Percentiles rank a stretch among this genome's conserved stretches.
These are phyloP conservation scores for Mesembrinibis cayennensis DNA, from an alignment of 2,113 vertebrate genomes.

Conservation along the genomic window DNA sequence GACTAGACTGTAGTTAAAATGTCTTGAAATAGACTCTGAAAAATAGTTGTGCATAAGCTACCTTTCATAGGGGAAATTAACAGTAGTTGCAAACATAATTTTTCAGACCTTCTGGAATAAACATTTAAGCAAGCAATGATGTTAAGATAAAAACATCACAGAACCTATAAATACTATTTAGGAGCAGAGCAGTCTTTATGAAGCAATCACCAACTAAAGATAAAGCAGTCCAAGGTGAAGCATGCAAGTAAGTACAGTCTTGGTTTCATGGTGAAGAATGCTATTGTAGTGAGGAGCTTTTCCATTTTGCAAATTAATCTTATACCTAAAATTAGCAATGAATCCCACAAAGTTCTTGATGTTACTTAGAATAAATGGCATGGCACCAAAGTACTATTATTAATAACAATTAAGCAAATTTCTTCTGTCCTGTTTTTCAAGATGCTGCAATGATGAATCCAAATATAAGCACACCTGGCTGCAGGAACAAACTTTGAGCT, in stretches of 20 bases:
- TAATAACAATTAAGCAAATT: neutral
- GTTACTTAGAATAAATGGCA: neutral
- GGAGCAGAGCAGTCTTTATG: neutral
- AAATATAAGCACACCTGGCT: neutral
- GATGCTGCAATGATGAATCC: neutral
- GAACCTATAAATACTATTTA: neutral
- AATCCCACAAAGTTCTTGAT: neutral
- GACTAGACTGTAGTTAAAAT: neutral
- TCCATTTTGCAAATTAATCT: neutral
- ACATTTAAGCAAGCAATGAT: neutral
- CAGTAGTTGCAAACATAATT: neutral
- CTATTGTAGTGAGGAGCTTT: neutral
- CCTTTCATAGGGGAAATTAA: neutral
- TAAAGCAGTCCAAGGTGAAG: neutral
- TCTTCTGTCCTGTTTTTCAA: neutral
- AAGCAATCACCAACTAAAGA: neutral
- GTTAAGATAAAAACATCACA: neutral
- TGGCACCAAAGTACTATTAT: neutral
- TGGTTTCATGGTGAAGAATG: neutral
- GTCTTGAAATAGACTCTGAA: neutral
- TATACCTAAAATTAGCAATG: neutral
- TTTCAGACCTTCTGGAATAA: neutral
- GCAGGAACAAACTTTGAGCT: neutral
- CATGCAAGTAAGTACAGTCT: neutral
- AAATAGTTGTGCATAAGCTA: neutral